These are phyloP conservation scores for Tragelaphus imberbis DNA, from an alignment of 2,113 vertebrate genomes.

Conservation along the genomic window DNA sequence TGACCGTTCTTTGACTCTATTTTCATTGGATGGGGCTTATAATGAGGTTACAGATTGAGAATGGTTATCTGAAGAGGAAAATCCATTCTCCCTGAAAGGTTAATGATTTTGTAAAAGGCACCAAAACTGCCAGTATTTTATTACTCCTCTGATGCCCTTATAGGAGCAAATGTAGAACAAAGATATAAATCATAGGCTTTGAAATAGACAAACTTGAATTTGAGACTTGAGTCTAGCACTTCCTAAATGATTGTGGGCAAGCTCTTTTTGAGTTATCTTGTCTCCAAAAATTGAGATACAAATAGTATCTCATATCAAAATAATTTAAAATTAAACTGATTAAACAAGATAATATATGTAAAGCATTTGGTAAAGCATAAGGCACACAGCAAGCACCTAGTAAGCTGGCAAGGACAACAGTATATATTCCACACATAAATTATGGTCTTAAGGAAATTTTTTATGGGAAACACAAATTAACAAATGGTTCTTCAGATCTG, in stretches of 20 bases:
- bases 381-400: background rate
- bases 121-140: background rate
- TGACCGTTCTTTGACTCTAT: background rate
- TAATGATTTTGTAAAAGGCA: background rate
- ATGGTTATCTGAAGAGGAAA: background rate
- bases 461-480: background rate
- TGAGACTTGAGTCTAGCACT: background rate
- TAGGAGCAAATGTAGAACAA: background rate
- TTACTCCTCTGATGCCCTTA: background rate
- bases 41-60: background rate
- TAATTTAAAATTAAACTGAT: background rate
- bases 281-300: background rate
- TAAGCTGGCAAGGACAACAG: background rate
- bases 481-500: background rate
- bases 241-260: background rate
- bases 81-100: background rate
- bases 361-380: background rate
- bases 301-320: background rate
- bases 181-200: background rate
- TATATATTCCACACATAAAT: background rate
- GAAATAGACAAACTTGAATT: background rate
- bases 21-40: background rate
- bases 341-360: background rate
- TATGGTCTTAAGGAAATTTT: background rate
- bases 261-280: background rate